Percentiles rank a stretch among this genome's conserved stretches.
Evolutionary conservation across 2,113 vertebrate genomes (phyloP).

Genomic region (Tachycineta bicolor): DNA sequence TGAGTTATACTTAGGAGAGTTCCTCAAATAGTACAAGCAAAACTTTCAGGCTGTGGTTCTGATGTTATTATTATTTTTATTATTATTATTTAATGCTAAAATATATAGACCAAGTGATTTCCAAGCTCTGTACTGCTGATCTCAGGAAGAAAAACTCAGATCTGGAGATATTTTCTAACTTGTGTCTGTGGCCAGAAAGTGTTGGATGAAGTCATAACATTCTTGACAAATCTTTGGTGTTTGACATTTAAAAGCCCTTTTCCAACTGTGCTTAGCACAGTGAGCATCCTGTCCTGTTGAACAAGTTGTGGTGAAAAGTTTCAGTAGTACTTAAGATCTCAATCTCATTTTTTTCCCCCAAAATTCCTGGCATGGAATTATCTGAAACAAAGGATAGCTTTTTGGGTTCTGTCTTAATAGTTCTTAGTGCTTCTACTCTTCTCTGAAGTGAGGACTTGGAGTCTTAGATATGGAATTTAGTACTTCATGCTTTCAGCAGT

Average conservation of each 20-base stretch:
- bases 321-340: not conserved
- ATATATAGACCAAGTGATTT: not conserved
- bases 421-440: not conserved
- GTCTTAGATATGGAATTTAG: not conserved
- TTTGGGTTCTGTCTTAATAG: not conserved
- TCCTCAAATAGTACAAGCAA: not conserved
- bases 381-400: not conserved
- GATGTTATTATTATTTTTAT: not conserved
- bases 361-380: not conserved
- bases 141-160: not conserved
- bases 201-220: not conserved
- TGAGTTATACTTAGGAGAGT: not conserved
- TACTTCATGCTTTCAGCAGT: not conserved
- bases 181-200: not conserved
- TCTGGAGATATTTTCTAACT: not conserved
- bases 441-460: not conserved
- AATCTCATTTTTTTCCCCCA: accelerated
- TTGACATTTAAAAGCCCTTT: not conserved
- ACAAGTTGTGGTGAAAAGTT: not conserved
- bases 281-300: not conserved
- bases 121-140: not conserved
- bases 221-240: not conserved
- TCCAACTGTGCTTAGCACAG: not conserved
- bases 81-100: not conserved
- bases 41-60: not conserved